phyloP scores from a whole-genome alignment of 2,888 invertebrate species.

The Apotomis turbidana region DNA sequence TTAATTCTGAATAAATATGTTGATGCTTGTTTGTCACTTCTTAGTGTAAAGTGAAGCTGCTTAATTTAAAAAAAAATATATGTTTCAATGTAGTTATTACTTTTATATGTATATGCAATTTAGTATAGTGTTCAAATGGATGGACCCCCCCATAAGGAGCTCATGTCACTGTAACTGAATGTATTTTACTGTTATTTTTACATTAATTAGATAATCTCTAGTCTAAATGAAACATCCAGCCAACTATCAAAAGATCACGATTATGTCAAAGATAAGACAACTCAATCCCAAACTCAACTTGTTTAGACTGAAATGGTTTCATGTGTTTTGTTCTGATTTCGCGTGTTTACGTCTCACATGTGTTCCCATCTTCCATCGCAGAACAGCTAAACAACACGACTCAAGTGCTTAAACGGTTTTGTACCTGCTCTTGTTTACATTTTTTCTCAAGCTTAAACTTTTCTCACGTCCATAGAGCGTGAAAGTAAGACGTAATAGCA shows the following conservation, averaged over 20 bases:
- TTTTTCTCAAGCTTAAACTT: slow-evolving; percentile 9
- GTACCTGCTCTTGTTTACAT: slow-evolving; percentile 18
- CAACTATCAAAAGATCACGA: slow-evolving; percentile 10
- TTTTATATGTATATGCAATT: no score
- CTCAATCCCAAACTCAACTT: slow-evolving; percentile 14
- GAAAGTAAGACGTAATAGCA: slow-evolving; percentile 38
- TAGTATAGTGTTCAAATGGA: no score
- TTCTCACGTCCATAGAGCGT: slow-evolving; percentile 40
- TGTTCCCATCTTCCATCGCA: slow-evolving; percentile 50
- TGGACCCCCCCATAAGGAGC: no score
- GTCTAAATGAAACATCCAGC: neutral
- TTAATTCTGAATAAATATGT: slow-evolving; percentile 14
- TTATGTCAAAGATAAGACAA: slow-evolving; percentile 36
- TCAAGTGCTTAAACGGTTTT: slow-evolving; percentile 45
- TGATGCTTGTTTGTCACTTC: neutral
- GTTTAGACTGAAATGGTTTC: slow-evolving; percentile 45
- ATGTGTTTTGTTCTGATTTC: slow-evolving; percentile 52
- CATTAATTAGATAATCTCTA: neutral
- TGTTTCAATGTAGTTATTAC: no score
- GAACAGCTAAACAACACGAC: slow-evolving; percentile 49
- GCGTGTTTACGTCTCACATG: slow-evolving; percentile 60
- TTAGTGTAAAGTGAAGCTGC: neutral
- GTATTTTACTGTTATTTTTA: no score
- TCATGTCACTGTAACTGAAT: no score
- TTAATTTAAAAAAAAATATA: no score